Conservation (phyloP, 2,113 vertebrate species). For the Okapia johnstoni region DNA sequence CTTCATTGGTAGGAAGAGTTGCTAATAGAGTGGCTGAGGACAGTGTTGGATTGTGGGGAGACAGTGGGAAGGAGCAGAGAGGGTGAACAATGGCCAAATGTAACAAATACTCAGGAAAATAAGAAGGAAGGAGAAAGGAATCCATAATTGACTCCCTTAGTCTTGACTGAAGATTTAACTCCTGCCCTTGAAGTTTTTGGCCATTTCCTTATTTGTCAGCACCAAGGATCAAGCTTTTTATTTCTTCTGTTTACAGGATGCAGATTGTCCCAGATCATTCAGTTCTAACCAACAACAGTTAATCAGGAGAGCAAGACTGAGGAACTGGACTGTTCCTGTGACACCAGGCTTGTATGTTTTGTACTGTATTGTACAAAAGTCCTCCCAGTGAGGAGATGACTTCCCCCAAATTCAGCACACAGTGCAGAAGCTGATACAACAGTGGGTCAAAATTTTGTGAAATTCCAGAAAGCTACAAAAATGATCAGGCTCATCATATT, state of each 20-base stretch:
- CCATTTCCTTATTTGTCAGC: neutral
- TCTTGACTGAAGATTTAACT: neutral
- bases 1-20: neutral
- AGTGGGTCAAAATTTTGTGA: neutral
- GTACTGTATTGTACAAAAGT: neutral
- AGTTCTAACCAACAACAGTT: neutral
- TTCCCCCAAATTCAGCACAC: neutral
- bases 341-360: neutral
- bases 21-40: neutral
- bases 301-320: neutral
- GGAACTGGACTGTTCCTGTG: neutral
- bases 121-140: neutral
- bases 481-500: neutral
- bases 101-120: neutral
- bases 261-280: neutral
- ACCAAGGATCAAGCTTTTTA: neutral
- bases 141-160: neutral
- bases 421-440: neutral
- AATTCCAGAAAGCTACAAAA: neutral
- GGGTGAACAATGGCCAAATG: neutral
- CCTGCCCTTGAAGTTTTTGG: neutral
- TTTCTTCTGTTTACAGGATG: neutral
- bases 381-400: neutral
- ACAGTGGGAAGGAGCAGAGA: neutral
- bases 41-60: neutral